Conservation (phyloP, 2,113 vertebrate species). For the Gopherus evgoodei region DNA sequence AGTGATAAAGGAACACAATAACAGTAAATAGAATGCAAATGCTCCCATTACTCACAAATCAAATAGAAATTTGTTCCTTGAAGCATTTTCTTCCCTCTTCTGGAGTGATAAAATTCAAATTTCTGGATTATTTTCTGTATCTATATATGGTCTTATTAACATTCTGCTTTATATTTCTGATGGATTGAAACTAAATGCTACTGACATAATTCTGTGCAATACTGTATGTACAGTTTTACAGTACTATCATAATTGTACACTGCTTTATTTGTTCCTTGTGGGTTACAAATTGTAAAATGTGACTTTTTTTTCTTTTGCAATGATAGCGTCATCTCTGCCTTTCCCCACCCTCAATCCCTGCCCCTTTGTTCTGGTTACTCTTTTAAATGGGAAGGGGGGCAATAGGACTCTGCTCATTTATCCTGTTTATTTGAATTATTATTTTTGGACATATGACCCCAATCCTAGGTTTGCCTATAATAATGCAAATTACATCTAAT, state of each 20-base stretch:
- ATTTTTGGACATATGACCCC: slow-evolving; percentile 47
- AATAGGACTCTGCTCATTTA: slow-evolving; percentile 39
- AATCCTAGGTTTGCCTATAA: slow-evolving; percentile 56
- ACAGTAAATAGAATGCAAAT: slow-evolving; percentile 69
- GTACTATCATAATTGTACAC: background rate
- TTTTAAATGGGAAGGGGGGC: background rate
- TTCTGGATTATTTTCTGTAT: slow-evolving; percentile 3
- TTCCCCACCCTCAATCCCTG: background rate
- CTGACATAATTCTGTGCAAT: background rate
- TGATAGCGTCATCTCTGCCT: background rate
- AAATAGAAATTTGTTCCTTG: slow-evolving; percentile 41
- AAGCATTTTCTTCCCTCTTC: slow-evolving; percentile 33
- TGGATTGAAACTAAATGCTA: slow-evolving; percentile 16
- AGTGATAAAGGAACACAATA: slow-evolving; percentile 74
- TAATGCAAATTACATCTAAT: slow-evolving; percentile 54
- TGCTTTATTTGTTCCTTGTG: slow-evolving; percentile 5
- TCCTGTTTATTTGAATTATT: slow-evolving; percentile 39
- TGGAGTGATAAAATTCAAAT: background rate
- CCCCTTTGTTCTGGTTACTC: background rate
- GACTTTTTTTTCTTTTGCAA: background rate
- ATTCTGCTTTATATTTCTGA: background rate
- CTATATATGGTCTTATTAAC: background rate
- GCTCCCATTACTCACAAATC: slow-evolving; percentile 67
- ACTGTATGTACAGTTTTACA: background rate
- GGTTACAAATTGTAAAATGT: background rate